Evolutionary conservation across 2,113 vertebrate species (phyloP), one percentile per base, ranked within the genome.

Genomic region (Petroica traversi): DNA sequence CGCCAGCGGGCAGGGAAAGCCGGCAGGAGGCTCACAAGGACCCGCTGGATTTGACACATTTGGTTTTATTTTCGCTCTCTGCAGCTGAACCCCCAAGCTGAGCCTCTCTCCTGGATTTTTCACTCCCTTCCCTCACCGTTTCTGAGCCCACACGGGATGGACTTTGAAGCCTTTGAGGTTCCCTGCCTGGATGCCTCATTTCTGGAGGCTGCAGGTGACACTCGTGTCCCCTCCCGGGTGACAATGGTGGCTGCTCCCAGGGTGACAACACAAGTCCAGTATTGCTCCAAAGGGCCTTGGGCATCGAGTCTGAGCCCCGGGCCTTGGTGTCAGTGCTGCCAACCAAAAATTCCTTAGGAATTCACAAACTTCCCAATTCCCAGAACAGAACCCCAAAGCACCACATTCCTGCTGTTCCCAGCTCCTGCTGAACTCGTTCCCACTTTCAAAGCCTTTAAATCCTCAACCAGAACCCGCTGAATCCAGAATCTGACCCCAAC

Each of bases 241-340:
- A 8, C 88, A 64, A 15, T 2, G 67, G 92, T 18, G 75, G 71
- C 79, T 81, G 92, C 83, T 86, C 86, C 88, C 72, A 11, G 43
- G 7, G 48, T 6, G 28, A 75, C 89, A 67, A 14, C 0, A 13
- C 19, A 9, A 43, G 28, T 36, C 29, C 25, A 28, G 0, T 2
- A 10, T 61, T 5, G 5, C 83, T 85, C 64, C 68, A 23, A 19
- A 54, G 0, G 33, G 66, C 28, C 55, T 12, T 5, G 58, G 75
- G 7, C n/a, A n/a, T 46, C 0, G 33, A 81, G 52, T 3, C 61
- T 14, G 58, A 71, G 81, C 26, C 45, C 14, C n/a, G n/a, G n/a
- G n/a, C n/a, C n/a, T n/a, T n/a, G n/a, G n/a, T n/a, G n/a, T n/a
- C 87, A 28, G 52, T 0, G 0, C 6, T 34, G 88, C 62, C 71